Base-by-base conservation (phyloP, 2,797 vertebrate genomes). In the Pampus argenteus region DNA sequence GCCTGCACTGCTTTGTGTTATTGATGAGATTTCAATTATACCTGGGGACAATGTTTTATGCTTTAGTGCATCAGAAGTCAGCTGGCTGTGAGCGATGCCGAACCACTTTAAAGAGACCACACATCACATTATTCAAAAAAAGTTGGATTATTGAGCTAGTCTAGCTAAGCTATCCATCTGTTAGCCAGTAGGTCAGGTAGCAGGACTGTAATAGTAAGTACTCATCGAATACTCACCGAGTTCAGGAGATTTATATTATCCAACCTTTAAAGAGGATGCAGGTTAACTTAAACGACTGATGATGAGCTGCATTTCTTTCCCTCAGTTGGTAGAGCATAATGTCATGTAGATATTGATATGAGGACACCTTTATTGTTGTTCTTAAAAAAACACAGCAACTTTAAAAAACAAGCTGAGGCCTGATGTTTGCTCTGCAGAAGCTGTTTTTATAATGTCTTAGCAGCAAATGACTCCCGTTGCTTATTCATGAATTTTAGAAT, bases 1-100 rank as follows among this genome's bases (percentile, higher is more conserved):
- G 88, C 85, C 87, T 79, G 67, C 60, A 29, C 82, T 70, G 76
- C 86, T 89, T 88, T 84, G 83, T 85, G 84, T 91, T 91, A 92
- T 92, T 89, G 86, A 93, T 90, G 86, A 89, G 82, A 82, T 90
- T 92, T 87, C 86, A 90, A 91, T 88, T 72, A 87, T 87, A 85
- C 85, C 79, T 42, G 14, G 67, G 84, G 81, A 88, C 80, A 67
- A 65, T 86, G 83, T 79, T 87, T 87, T 87, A 83, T 85, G 87
- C 87, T 88, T 86, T 83, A 88, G 81, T 76, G 83, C 80, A 36
- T 86, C 73, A 81, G 76, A 76, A 88, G 85, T 88, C 75, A 69
- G 51, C 74, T 85, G 83, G 76, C 76, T 50, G 57, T 85, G 86
- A 89, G 76, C 48, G 28, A 84, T 68, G 79, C 78, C 2, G n/a